Conservation (phyloP, 2,888 invertebrate species). For the Agrotis exclamationis region DNA sequence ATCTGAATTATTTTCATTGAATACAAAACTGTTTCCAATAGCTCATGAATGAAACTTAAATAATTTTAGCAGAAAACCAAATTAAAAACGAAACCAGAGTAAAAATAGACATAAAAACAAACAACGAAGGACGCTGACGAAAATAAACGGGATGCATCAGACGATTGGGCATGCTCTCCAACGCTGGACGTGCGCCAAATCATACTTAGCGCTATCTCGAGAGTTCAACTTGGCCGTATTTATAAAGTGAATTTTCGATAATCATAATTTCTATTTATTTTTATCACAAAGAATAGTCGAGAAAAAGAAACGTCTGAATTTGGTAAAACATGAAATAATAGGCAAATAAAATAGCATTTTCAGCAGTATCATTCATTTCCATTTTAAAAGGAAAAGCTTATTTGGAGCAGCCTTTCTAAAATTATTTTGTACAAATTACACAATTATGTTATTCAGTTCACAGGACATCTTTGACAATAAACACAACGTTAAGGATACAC, state of each 20-base stretch:
- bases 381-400: slow-evolving; percentile 9
- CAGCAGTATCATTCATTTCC: background rate
- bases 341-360: slow-evolving; percentile 4
- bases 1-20: slow-evolving; percentile 10
- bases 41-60: slow-evolving; percentile 57
- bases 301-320: background rate
- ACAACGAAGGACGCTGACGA: slow-evolving; percentile 82
- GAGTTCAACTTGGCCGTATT: slow-evolving; percentile 52
- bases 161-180: slow-evolving; percentile 78
- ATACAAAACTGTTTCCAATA: slow-evolving; percentile 32
- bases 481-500: slow-evolving; percentile 24
- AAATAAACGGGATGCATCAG: slow-evolving; percentile 85
- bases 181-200: slow-evolving; percentile 77
- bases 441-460: slow-evolving; percentile 14
- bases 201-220: slow-evolving; percentile 65
- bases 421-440: slow-evolving; percentile 19
- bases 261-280: background rate
- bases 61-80: slow-evolving; percentile 57
- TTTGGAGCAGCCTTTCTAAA: slow-evolving; percentile 25
- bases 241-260: slow-evolving; percentile 72
- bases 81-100: slow-evolving; percentile 73
- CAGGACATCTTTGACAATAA: slow-evolving; percentile 23
- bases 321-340: background rate
- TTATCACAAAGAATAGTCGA: background rate
- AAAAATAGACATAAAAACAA: slow-evolving; percentile 82